Percentiles rank a stretch among this genome's conserved stretches.
These are phyloP conservation scores for Thamnophis elegans DNA, from an alignment of 2,797 vertebrate genomes.

Conservation along the genomic window DNA sequence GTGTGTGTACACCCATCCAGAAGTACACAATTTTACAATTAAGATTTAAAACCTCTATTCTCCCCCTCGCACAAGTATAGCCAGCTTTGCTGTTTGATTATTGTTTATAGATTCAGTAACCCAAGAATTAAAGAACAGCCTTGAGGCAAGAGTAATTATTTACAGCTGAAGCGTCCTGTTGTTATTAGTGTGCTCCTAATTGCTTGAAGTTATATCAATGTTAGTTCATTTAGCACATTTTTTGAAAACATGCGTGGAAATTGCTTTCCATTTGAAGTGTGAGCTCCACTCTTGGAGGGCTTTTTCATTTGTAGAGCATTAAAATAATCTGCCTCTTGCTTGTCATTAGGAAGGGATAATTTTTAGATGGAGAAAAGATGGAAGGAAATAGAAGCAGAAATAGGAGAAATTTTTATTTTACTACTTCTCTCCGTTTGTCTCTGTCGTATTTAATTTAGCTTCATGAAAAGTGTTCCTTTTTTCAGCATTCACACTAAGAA, in stretches of 20 bases:
- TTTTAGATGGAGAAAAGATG: not conserved
- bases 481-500: conserved; percentile 47
- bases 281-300: conserved; percentile 78
- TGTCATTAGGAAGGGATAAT: conserved; percentile 21
- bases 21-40: conserved; percentile 79
- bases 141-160: conserved; percentile 97
- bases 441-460: conserved; percentile 42
- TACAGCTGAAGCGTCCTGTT: conserved; percentile 99
- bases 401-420: not conserved
- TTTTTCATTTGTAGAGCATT: conserved; percentile 72
- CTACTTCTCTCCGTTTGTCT: conserved; percentile 45
- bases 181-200: conserved; percentile 99
- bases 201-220: conserved; percentile 99
- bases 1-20: conserved; percentile 66
- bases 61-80: conserved; percentile 75
- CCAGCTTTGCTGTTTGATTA: conserved; percentile 98
- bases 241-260: conserved; percentile 87
- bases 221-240: conserved; percentile 96
- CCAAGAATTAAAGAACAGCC: conserved; percentile 98
- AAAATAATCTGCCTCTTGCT: conserved; percentile 52
- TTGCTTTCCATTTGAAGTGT: conserved; percentile 86
- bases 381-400: not conserved
- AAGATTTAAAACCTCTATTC: conserved; percentile 62
- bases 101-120: conserved; percentile 99
- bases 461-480: conserved; percentile 46